Evolutionary conservation across 2,888 invertebrate species (phyloP), one percentile per base, ranked within the genome.

Genomic region (Andrena haemorrhoa): DNA sequence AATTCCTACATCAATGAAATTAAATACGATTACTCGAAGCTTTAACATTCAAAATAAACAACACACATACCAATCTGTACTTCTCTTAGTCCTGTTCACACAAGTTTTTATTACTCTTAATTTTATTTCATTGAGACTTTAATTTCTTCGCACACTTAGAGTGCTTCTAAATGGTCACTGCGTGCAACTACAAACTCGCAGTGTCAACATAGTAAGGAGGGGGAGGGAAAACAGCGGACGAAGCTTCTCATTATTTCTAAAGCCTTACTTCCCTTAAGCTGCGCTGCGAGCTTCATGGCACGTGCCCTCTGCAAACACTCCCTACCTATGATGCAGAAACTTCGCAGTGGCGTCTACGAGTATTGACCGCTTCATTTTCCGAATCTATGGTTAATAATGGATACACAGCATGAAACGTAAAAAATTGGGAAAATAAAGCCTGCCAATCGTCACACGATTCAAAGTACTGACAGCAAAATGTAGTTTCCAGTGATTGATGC

Each of bases 221-320:
- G 60, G 61, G 61, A 68, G 68, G 35, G 60, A 70, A 85, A 76
- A 68, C 82, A 76, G 51, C 63, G 75, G 49, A 69, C 72, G 47
- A 53, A 73, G 76, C 76, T 83, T 84, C 86, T 89, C 87, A 89
- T 90, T 91, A 90, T 90, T 89, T 89, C 85, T 76, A 79, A 85
- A 90, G 89, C 88, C 89, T 88, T 90, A 92, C 89, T 90, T 89
- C 82, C 72, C 86, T 76, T 91, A 91, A 92, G 89, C 89, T 86
- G 77, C 65, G 81, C 72, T 79, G 75, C 79, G 82, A 89, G 89
- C 85, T 89, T 82, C 86, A 81, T 76, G 83, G 91, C 92, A 92
- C 92, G 92, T 90, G 88, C 86, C 71, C 74, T 78, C 85, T 87
- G 84, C 90, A 91, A 91, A 89, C 86, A 83, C 84, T 78, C 68